Evolutionary conservation across 2,113 vertebrate species (phyloP).

Genomic region (Odontesthes bonariensis): DNA sequence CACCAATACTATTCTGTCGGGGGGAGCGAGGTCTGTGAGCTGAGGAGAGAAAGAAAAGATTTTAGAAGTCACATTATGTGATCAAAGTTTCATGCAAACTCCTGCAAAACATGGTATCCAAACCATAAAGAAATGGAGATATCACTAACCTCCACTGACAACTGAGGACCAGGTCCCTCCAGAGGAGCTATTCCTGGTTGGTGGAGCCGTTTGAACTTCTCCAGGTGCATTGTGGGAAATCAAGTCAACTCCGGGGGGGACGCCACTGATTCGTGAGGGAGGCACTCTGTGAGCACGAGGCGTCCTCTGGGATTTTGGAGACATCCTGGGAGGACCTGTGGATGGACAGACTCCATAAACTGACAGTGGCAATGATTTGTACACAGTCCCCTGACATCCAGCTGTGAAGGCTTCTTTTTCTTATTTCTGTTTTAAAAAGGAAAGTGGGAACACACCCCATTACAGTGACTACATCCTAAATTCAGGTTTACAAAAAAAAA

Average conservation of each 20-base stretch:
- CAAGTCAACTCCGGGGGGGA: conserved; percentile 91
- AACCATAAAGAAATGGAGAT: not conserved
- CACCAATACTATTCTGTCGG: conserved; percentile 89
- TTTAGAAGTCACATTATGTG: not conserved
- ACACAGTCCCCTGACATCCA: conserved; percentile 14
- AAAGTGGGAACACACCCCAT: too few relatives aligned
- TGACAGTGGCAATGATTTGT: not conserved
- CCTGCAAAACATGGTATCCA: not conserved
- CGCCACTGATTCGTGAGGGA: conserved; percentile 87
- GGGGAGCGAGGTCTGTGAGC: conserved; percentile 96
- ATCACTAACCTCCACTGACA: conserved; percentile 92
- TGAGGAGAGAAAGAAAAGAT: conserved; percentile 71
- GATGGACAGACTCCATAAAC: conserved; percentile 15
- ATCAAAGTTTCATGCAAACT: not conserved
- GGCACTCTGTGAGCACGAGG: conserved; percentile 94
- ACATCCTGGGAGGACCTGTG: conserved; percentile 97
- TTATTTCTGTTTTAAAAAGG: conserved; percentile 19
- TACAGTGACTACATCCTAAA: not conserved
- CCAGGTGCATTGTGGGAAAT: conserved; percentile 90
- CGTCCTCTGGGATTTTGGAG: conserved; percentile 96
- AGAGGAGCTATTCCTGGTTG: conserved; percentile 90
- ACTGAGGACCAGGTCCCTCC: conserved; percentile 98
- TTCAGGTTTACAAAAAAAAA: conserved; percentile 3
- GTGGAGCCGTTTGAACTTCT: conserved; percentile 85
- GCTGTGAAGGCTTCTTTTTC: conserved; percentile 1